Percentiles rank a stretch among this genome's conserved stretches.
These are phyloP conservation scores for Rhingia campestris DNA, from an alignment of 2,888 invertebrate genomes.

Conservation along the genomic window DNA sequence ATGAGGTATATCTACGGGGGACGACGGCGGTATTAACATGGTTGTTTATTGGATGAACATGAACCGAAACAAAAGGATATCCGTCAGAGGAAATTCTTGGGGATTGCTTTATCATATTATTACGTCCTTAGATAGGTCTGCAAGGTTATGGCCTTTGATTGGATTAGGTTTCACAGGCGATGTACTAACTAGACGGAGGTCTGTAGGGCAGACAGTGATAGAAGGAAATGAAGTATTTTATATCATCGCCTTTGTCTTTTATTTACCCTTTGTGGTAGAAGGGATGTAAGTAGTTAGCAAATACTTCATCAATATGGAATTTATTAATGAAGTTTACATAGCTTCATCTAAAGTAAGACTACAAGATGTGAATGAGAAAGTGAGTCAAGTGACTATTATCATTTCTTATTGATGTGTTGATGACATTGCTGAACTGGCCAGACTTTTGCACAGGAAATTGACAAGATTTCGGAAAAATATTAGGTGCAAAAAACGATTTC, in stretches of 20 bases:
- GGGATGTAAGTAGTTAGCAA: too few species aligned
- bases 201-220: neutral
- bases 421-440: too few species aligned
- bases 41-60: constrained; percentile 67
- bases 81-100: constrained; percentile 48
- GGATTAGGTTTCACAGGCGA: constrained; percentile 55
- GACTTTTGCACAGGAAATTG: too few species aligned
- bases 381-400: too few species aligned
- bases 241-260: constrained; percentile 19
- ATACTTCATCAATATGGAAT: too few species aligned
- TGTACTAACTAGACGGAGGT: constrained; percentile 8
- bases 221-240: constrained; percentile 27
- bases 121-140: constrained; percentile 64
- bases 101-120: constrained; percentile 66
- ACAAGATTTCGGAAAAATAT: too few species aligned
- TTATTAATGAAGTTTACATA: too few species aligned
- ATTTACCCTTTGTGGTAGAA: too few species aligned
- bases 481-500: too few species aligned
- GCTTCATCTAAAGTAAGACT: too few species aligned
- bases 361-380: too few species aligned
- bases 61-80: constrained; percentile 43
- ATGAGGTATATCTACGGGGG: constrained; percentile 9
- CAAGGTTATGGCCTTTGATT: constrained; percentile 59
- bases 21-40: constrained; percentile 26
- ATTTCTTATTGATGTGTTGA: too few species aligned